Evolutionary conservation across 2,888 invertebrate genomes (phyloP).

Genomic region (Hirtodrosophila confusa): DNA sequence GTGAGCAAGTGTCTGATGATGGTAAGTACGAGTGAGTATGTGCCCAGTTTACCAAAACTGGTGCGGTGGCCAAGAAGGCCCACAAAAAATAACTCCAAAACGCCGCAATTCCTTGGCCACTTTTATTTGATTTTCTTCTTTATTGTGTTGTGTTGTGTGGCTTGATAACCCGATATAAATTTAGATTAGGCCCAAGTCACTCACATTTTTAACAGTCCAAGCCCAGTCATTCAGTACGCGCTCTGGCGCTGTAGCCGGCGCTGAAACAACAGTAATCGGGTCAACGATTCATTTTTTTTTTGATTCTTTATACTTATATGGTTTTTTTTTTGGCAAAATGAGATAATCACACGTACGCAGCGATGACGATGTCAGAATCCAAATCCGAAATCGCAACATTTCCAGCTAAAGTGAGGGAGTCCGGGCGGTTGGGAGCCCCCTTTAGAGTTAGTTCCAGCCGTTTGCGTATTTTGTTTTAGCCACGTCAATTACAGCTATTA

Average conservation of each 20-base stretch:
- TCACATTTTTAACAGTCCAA: constrained; percentile 35
- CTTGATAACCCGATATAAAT: constrained; percentile 64
- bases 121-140: constrained; percentile 34
- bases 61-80: neutral
- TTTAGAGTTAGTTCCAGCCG: neutral
- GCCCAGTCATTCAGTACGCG: constrained; percentile 5
- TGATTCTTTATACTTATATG: neutral
- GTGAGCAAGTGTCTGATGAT: constrained; percentile 8
- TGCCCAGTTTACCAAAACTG: constrained; percentile 46
- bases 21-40: constrained; percentile 29
- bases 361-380: constrained; percentile 42
- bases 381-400: constrained; percentile 9
- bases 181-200: constrained; percentile 58
- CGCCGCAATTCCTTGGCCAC: constrained; percentile 15
- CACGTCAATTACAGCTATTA: constrained; percentile 74
- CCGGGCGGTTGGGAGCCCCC: constrained; percentile 6
- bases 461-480: constrained; percentile 44
- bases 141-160: constrained; percentile 34
- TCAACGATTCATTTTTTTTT: constrained; percentile 27
- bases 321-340: constrained; percentile 7
- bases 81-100: constrained; percentile 9
- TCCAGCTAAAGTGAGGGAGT: neutral
- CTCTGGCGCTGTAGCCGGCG: neutral
- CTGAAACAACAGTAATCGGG: constrained; percentile 12
- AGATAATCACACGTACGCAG: constrained; percentile 52